Percentiles rank a stretch among this genome's conserved stretches.
phyloP scores from a whole-genome alignment of 2,113 vertebrate species.

The Eonycteris spelaea region DNA sequence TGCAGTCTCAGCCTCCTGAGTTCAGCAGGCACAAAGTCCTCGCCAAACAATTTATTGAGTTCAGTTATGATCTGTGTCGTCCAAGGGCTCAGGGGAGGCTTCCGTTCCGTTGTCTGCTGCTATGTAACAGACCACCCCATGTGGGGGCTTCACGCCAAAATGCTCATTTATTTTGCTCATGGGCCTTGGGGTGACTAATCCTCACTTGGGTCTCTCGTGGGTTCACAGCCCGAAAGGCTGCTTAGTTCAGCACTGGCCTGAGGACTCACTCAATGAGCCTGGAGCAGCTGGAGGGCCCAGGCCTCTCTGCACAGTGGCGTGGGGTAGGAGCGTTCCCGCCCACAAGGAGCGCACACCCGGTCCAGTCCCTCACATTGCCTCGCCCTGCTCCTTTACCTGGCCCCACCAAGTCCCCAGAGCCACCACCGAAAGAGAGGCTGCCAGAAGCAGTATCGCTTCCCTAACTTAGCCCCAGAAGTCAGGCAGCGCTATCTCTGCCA shows the following conservation, averaged over 20 bases:
- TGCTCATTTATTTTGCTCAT: not conserved
- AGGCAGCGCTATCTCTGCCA: rapidly evolving
- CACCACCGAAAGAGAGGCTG: not conserved
- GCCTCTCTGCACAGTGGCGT: not conserved
- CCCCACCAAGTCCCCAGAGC: not conserved
- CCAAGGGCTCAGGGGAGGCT: not conserved
- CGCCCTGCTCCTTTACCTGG: not conserved
- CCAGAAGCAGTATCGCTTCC: rapidly evolving
- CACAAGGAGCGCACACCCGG: not conserved
- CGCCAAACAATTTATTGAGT: rapidly evolving
- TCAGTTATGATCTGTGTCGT: rapidly evolving
- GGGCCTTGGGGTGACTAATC: not conserved
- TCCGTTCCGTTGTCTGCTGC: not conserved
- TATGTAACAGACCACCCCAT: not conserved
- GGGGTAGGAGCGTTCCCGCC: not conserved
- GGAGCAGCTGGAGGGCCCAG: not conserved
- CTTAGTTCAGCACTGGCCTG: rapidly evolving
- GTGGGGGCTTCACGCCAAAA: rapidly evolving
- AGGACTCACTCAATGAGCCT: not conserved
- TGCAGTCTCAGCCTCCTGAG: not conserved
- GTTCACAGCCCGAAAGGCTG: no score
- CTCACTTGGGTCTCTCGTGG: not conserved
- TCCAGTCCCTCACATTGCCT: not conserved
- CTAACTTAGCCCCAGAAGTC: not conserved
- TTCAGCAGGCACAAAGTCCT: rapidly evolving